phyloP scores from a whole-genome alignment of 2,113 vertebrate genomes.

The Xenopus laevis region DNA sequence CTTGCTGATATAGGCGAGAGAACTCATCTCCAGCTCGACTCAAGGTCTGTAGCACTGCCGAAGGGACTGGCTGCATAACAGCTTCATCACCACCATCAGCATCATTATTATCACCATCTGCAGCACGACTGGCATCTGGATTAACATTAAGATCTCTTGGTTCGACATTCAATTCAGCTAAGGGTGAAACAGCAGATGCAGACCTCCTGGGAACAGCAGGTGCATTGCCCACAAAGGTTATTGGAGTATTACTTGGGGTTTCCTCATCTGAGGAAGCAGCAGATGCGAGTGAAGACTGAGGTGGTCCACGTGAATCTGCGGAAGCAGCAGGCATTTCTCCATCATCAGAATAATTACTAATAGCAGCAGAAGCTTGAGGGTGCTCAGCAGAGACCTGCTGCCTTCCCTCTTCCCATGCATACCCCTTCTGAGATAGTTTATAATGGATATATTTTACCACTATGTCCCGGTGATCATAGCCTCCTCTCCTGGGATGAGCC shows the following conservation, averaged over 20 bases:
- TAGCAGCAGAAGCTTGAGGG: constrained; percentile 51
- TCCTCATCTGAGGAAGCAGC: constrained; percentile 51
- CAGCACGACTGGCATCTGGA: neutral
- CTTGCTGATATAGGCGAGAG: constrained; percentile 83
- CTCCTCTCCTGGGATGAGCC: constrained; percentile 70
- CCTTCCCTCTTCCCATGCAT: constrained; percentile 68
- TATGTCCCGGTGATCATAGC: constrained; percentile 74
- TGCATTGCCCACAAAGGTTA: constrained; percentile 14
- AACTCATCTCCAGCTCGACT: constrained; percentile 90
- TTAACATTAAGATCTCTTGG: constrained; percentile 12
- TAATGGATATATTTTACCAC: constrained; percentile 78
- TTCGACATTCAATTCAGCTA: constrained; percentile 16
- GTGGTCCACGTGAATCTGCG: constrained; percentile 21
- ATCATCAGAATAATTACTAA: constrained; percentile 61
- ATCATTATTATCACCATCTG: constrained; percentile 10
- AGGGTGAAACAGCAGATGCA: constrained; percentile 30
- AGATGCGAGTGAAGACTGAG: constrained; percentile 52
- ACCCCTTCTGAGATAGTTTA: constrained; percentile 75
- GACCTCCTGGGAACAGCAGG: constrained; percentile 29
- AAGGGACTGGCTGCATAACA: constrained; percentile 56
- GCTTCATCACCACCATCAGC: constrained; percentile 15
- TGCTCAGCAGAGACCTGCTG: constrained; percentile 45
- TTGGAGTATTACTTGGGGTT: constrained; percentile 36
- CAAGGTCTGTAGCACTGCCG: constrained; percentile 77
- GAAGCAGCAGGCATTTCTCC: constrained; percentile 50